Conservation (phyloP, 2,113 vertebrate genomes). For the Microtus montanus region DNA sequence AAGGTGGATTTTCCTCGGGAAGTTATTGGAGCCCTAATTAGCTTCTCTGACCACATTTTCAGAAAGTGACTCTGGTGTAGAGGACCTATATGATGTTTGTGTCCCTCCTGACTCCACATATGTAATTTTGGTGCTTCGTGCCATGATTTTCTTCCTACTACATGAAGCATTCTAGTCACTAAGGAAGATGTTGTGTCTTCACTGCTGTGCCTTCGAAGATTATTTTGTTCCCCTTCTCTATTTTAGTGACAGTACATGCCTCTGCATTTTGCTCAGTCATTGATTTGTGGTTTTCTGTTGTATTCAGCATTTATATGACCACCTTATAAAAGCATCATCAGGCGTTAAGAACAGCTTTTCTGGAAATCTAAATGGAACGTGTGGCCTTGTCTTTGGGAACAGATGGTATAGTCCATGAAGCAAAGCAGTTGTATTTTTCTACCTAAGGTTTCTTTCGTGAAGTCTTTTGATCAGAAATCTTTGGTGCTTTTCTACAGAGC, state of each 20-base stretch:
- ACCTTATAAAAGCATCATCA: neutral
- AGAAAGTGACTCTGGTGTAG: neutral
- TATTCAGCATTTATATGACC: neutral
- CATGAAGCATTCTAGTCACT: neutral
- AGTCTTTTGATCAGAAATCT: slow-evolving; percentile 54
- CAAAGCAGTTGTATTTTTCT: slow-evolving; percentile 63
- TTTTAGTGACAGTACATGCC: neutral
- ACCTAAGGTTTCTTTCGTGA: slow-evolving; percentile 57
- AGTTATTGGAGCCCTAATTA: neutral
- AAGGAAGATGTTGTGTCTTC: neutral
- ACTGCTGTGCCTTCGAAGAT: neutral
- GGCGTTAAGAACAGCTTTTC: neutral
- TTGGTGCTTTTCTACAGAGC: neutral
- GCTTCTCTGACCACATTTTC: neutral
- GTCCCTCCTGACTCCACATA: neutral
- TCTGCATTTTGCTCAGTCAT: neutral
- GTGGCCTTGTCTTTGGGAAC: slow-evolving; percentile 40
- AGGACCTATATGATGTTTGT: neutral
- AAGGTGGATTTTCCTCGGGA: slow-evolving; percentile 9
- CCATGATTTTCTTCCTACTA: neutral
- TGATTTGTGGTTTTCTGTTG: neutral
- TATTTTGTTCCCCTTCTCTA: neutral
- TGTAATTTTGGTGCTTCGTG: neutral
- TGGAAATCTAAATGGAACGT: neutral
- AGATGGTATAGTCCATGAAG: neutral